These are phyloP conservation scores for Bicyclus anynana DNA, from an alignment of 1,140 invertebrate species.

Conservation along the genomic window DNA sequence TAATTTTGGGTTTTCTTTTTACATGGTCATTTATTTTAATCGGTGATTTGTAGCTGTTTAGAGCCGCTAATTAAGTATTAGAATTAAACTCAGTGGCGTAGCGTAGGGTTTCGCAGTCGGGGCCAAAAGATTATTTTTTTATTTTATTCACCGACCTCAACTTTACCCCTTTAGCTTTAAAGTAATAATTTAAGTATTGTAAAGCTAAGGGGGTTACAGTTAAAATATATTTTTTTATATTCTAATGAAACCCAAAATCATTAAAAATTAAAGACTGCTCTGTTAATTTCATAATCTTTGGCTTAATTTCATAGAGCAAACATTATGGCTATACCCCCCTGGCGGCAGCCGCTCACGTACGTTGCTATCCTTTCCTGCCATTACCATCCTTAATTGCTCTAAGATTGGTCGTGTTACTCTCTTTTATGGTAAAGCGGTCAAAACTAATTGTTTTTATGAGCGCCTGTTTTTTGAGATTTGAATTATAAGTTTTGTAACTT, in stretches of 20 bases:
- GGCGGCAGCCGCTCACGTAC: slow-evolving; percentile 49
- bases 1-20: slow-evolving; percentile 9
- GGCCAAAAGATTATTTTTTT: no score
- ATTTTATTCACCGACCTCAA: no score
- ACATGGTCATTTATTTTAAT: neutral
- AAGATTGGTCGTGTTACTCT: slow-evolving; percentile 66
- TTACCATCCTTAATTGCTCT: slow-evolving; percentile 72
- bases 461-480: slow-evolving; percentile 59
- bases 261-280: neutral
- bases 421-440: slow-evolving; percentile 71
- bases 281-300: slow-evolving; percentile 4
- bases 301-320: slow-evolving; percentile 41
- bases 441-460: slow-evolving; percentile 73
- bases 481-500: slow-evolving; percentile 64
- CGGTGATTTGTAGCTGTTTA: neutral
- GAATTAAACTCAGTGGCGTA: no score
- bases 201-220: no score
- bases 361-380: slow-evolving; percentile 63
- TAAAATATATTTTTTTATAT: no score
- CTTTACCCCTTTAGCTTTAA: no score
- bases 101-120: no score
- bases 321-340: slow-evolving; percentile 34
- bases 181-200: no score
- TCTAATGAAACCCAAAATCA: no score
- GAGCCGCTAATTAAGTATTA: neutral